Conservation (phyloP, 2,797 vertebrate genomes). For the Alauda arvensis region DNA sequence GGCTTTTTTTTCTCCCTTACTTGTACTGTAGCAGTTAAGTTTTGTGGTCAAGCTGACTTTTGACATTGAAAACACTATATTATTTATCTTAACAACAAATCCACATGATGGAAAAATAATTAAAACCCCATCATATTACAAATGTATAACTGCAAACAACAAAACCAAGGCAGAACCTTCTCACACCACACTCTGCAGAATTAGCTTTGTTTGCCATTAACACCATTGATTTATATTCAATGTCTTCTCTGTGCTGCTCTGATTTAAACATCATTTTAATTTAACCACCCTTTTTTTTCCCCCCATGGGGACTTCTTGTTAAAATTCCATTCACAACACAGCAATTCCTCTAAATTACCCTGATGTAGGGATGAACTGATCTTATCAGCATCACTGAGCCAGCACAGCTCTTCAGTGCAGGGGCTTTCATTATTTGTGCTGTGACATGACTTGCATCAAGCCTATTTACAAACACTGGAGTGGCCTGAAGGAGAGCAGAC, state of each 20-base stretch:
- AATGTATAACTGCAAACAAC: not conserved
- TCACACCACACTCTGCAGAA: not conserved
- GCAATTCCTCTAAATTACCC: constrained; percentile 34
- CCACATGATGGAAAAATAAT: not conserved
- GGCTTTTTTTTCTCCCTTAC: not conserved
- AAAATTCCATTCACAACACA: constrained; percentile 31
- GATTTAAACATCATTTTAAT: constrained; percentile 34
- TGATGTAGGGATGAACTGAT: constrained; percentile 10
- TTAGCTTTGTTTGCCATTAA: not conserved
- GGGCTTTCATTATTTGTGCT: constrained; percentile 39
- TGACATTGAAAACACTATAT: not conserved
- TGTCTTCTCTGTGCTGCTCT: not conserved
- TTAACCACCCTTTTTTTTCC: not conserved
- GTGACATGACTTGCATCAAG: constrained; percentile 46
- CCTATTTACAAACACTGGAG: constrained; percentile 42
- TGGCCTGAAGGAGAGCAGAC: constrained; percentile 17
- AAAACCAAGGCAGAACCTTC: not conserved
- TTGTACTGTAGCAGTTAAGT: not conserved
- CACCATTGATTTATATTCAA: not conserved
- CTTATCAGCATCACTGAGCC: not conserved
- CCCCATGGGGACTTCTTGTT: not conserved
- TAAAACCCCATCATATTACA: not conserved
- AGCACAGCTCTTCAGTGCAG: not conserved
- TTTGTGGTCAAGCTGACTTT: not conserved
- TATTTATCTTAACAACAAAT: not conserved